Evolutionary conservation across 2,797 vertebrate species (phyloP), one percentile per base, ranked within the genome.

Genomic region (Semaprochilodus insignis): DNA sequence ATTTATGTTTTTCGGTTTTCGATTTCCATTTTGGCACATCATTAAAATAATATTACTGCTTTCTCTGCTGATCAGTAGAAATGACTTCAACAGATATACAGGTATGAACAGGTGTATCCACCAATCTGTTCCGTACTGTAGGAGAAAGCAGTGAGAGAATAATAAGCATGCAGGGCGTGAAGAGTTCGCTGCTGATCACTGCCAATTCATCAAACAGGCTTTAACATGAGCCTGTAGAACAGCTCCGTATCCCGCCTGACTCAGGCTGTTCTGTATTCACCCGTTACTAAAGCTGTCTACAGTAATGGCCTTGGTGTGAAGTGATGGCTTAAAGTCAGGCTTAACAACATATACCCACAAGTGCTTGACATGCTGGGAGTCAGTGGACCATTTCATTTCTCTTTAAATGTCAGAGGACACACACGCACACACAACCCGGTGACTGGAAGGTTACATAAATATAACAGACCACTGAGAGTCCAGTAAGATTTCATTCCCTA

Each of bases 391-490:
- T 80, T 70, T 75, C 34, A 83, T 67, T 60, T 72, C 40, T 34
- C 55, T 48, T 6, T 16, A 82, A 84, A 82, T 74, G 51, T 80
- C 80, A 69, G 78, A 77, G 67, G 57, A 74, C 36, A 74, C 59
- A 80, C 31, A 75, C 31, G 75, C 59, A 55, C 51, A 17, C n/a
- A 59, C 1, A 27, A 55, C 21, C 70, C 34, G 51, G 69, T 25
- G 36, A 31, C 67, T 54, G 27, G 76, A 85, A 78, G 77, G 81
- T 87, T 83, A 87, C 83, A 82, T 80, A 83, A 66, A 83, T 66
- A 80, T 72, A 60, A 73, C 44, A 76, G 62, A 71, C 74, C 36
- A 19, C 63, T 17, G 11, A 25, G 52, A 27, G 36, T 52, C 23
- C 3, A 62, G n/a, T 54, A n/a, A 31, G 48, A 66, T 66, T 69